These are phyloP conservation scores for Acanthurus tractus DNA, from an alignment of 2,797 vertebrate genomes.

Conservation along the genomic window DNA sequence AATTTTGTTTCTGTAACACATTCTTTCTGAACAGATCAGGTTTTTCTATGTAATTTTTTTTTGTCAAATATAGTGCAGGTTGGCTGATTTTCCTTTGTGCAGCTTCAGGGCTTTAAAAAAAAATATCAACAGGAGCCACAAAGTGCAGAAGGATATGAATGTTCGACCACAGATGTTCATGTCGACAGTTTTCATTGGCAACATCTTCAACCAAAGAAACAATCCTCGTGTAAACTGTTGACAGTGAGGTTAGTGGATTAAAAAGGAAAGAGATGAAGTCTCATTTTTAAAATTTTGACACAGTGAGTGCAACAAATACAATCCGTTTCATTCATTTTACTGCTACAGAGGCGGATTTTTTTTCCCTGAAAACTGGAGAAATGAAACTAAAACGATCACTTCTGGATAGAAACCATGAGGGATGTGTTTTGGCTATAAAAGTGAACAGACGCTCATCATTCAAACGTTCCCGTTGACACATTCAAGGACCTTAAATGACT, in stretches of 20 bases:
- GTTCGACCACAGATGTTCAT: not conserved
- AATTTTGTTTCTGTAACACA: not conserved
- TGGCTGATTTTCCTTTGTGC: not conserved
- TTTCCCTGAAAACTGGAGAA: not conserved
- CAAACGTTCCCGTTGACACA: not conserved
- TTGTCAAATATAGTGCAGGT: not conserved
- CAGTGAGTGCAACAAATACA: not conserved
- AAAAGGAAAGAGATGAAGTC: not conserved
- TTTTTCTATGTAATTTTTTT: not conserved
- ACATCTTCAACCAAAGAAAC: not conserved
- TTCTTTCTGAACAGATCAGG: not conserved
- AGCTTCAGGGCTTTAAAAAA: not conserved
- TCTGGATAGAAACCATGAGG: not conserved
- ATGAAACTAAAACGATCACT: not conserved
- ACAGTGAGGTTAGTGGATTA: not conserved
- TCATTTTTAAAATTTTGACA: not conserved
- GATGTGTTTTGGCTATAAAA: slow-evolving; percentile 29
- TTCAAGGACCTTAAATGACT: not conserved
- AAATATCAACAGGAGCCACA: not conserved
- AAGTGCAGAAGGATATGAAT: not conserved
- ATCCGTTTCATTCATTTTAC: not conserved
- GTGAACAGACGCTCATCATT: slow-evolving; percentile 18
- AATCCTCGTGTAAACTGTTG: not conserved
- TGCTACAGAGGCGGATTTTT: not conserved
- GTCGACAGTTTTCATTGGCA: not conserved